These are phyloP conservation scores for Cyclophora albipunctata DNA, from an alignment of 2,888 invertebrate species.

Conservation along the genomic window DNA sequence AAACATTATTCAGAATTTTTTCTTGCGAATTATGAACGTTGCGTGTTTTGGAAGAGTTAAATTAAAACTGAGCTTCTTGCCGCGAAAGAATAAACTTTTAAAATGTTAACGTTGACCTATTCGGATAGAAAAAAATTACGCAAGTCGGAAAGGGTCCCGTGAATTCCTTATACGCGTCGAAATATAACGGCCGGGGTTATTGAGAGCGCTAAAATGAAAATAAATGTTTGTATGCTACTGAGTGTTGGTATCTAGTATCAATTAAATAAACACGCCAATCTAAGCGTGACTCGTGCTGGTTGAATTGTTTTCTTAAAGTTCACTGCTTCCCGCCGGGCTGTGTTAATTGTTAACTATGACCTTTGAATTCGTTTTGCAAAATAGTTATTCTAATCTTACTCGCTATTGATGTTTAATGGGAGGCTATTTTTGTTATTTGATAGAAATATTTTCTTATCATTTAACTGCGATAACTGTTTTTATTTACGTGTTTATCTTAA, in stretches of 20 bases:
- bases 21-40: conserved; percentile 56
- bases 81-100: conserved; percentile 23
- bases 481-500: too few relatives aligned
- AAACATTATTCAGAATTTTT: conserved; percentile 59
- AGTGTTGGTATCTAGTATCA: conserved; percentile 18
- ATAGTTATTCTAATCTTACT: too few relatives aligned
- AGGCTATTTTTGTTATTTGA: too few relatives aligned
- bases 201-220: not conserved
- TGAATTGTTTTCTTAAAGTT: conserved; percentile 50
- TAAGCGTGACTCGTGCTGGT: conserved; percentile 48
- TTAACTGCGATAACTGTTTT: too few relatives aligned
- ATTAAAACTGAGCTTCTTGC: conserved; percentile 29
- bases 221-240: not conserved
- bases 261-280: conserved; percentile 45
- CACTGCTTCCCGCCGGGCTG: conserved; percentile 33
- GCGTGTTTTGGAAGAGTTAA: conserved; percentile 54
- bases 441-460: too few relatives aligned
- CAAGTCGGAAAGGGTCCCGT: too few relatives aligned
- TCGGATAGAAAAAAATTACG: conserved; percentile 13
- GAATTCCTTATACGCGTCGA: not conserved
- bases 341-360: conserved; percentile 24
- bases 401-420: too few relatives aligned
- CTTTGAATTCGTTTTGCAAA: conserved; percentile 19
- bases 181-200: not conserved
- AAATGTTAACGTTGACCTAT: conserved; percentile 28